Base-by-base conservation (phyloP, 2,888 invertebrate species). In the Sycophila texana region DNA sequence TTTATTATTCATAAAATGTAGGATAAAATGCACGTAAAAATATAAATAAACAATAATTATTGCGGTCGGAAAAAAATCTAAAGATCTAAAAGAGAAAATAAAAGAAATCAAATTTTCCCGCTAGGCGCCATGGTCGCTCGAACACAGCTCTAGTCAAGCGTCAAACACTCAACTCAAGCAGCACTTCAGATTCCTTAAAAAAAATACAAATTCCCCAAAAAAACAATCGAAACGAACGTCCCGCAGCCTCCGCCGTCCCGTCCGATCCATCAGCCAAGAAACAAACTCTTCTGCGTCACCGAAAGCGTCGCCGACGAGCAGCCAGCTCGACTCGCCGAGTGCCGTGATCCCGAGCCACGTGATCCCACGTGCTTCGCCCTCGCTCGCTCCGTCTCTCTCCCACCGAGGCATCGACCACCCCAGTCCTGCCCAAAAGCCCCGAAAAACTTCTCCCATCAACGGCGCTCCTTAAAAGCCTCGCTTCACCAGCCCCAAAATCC, bases 281-380 rank as follows among this genome's bases (percentile, higher is more conserved):
- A 60, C 22, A 0, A 7, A 13, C 1, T 60, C 60, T 7, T 16
- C 26, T 0, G 16, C 20, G 22, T 22, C 14, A 5, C 22, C 16
- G 0, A 58, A 20, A 7, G 5, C 26, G 5, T 7, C 5, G 13
- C 26, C n/a, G 14, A n/a, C 53, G 4, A 53, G 53, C 10, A 10
- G 20, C 49, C 2, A 63, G 47, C n/a, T 63, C 30, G 49, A 77
- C 71, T 74, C 2, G 13, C 20, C 18, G 18, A 77, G 74, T 80
- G 20, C 47, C 47, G 49, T 20, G 53, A 74, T 7, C 16, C 22
- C 14, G n/a, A 76, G 82, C 85, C 88, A 88, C 88, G 87, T 88
- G 88, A 88, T 85, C 84, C 84, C 88, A 88, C 87, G 88, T 88
- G 88, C 88, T 84, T 83, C 58, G 70, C 67, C 55, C 70, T 80